Conservation (phyloP, 1,140 invertebrate genomes). For the Drosophila cardini region DNA sequence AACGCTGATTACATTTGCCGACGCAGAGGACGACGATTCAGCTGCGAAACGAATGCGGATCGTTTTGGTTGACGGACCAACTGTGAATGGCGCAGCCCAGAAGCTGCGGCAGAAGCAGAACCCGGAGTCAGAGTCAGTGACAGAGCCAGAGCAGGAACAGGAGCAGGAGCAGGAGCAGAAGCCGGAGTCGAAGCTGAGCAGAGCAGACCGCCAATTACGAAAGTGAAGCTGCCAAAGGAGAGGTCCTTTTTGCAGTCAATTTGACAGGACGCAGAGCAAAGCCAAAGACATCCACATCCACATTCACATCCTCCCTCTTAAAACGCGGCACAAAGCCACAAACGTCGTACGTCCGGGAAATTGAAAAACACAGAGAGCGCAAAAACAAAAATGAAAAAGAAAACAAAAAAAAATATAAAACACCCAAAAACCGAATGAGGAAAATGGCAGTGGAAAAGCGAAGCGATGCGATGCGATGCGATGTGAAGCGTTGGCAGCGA, state of each 20-base stretch:
- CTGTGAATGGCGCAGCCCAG: slow-evolving; percentile 68
- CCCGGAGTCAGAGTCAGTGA: slow-evolving; percentile 41
- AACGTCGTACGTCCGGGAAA: slow-evolving; percentile 30
- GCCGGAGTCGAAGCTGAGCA: slow-evolving; percentile 44
- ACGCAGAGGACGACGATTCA: slow-evolving; percentile 56
- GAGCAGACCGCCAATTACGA: slow-evolving; percentile 84
- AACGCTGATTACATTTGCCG: slow-evolving; percentile 48
- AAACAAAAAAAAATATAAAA: neutral
- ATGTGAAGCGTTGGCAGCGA: slow-evolving; percentile 39
- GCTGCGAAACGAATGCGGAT: slow-evolving; percentile 63
- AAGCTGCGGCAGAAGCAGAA: slow-evolving; percentile 56
- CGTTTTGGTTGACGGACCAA: slow-evolving; percentile 78
- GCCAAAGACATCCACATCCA: slow-evolving; percentile 68
- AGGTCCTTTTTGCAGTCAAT: slow-evolving; percentile 84
- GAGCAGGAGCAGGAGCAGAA: neutral
- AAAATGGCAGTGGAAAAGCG: slow-evolving; percentile 19
- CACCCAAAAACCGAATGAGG: slow-evolving; percentile 40
- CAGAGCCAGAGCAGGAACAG: slow-evolving; percentile 57
- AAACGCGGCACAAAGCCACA: slow-evolving; percentile 60
- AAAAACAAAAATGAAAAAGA: neutral
- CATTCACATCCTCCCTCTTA: neutral
- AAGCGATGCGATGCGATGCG: slow-evolving; percentile 26
- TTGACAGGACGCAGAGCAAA: slow-evolving; percentile 78
- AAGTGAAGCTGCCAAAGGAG: slow-evolving; percentile 84
- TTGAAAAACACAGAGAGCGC: slow-evolving; percentile 29